Percentiles rank a stretch among this genome's conserved stretches.
phyloP scores from a whole-genome alignment of 2,797 vertebrate species.

The Oryzias dopingdopingensis region DNA sequence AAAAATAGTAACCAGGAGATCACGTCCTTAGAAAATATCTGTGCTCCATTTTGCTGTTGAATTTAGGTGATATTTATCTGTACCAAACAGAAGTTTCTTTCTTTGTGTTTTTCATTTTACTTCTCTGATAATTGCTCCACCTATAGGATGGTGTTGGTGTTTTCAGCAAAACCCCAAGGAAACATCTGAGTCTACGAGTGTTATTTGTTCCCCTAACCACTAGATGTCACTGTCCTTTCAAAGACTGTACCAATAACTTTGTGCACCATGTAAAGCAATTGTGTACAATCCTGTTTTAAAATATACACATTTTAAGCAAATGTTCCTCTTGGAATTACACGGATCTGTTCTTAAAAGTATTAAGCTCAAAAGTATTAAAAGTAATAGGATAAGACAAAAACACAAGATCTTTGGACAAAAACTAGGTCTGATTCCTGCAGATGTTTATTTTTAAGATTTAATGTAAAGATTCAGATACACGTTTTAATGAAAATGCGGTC shows the following conservation, averaged over 20 bases:
- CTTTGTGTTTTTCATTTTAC: not conserved
- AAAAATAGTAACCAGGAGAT: too few relatives aligned
- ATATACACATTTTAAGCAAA: not conserved
- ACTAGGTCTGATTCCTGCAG: too few relatives aligned
- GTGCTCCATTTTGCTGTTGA: too few relatives aligned
- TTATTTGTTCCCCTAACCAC: constrained; percentile 36
- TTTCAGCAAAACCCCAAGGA: not conserved
- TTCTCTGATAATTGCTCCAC: not conserved
- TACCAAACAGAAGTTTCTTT: not conserved
- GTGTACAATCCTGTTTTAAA: constrained; percentile 1
- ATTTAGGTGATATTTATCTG: not conserved
- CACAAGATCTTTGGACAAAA: too few relatives aligned
- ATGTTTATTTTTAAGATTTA: too few relatives aligned
- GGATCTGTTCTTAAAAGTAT: too few relatives aligned
- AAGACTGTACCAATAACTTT: not conserved
- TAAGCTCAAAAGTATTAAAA: too few relatives aligned
- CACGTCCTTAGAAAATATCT: too few relatives aligned
- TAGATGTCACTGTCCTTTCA: constrained; percentile 72
- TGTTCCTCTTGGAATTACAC: too few relatives aligned
- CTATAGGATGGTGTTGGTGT: not conserved
- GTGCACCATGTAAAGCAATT: not conserved
- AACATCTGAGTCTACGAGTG: not conserved
- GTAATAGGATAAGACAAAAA: too few relatives aligned
- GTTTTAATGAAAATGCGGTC: not conserved
- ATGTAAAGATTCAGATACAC: too few relatives aligned